phyloP scores from a whole-genome alignment of 2,113 vertebrate genomes.

The Zeus faber region DNA sequence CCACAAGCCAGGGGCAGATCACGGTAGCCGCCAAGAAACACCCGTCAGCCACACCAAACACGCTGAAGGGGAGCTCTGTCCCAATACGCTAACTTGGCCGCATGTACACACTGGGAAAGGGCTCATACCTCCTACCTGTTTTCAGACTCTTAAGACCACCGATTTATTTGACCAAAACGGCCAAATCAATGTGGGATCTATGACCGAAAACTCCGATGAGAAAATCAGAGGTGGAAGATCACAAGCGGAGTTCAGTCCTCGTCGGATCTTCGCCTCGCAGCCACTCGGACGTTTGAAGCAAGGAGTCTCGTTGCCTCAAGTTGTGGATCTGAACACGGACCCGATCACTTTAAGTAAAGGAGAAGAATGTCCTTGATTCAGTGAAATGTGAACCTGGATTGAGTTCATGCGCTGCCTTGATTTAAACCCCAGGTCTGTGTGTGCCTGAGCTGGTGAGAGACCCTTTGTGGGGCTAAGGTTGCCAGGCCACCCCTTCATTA shows the following conservation, averaged over 20 bases:
- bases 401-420: constrained; percentile 46
- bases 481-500: constrained; percentile 61
- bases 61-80: constrained; percentile 65
- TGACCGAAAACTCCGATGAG: constrained; percentile 51
- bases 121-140: constrained; percentile 55
- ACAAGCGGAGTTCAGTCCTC: neutral
- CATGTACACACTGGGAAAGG: constrained; percentile 36
- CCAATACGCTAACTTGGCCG: constrained; percentile 42
- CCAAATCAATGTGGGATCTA: constrained; percentile 45
- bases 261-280: neutral
- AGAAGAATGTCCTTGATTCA: constrained; percentile 59
- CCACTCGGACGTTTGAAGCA: constrained; percentile 25
- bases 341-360: constrained; percentile 41
- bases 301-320: constrained; percentile 24
- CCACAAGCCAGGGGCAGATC: constrained; percentile 47
- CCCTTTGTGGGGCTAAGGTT: constrained; percentile 63
- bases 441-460: constrained; percentile 44
- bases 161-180: constrained; percentile 61
- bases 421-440: constrained; percentile 45
- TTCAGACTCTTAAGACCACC: constrained; percentile 56
- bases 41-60: constrained; percentile 33
- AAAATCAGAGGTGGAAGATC: constrained; percentile 14
- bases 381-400: constrained; percentile 57
- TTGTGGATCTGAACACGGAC: constrained; percentile 25
- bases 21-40: constrained; percentile 39